Evolutionary conservation across 2,888 invertebrate genomes (phyloP), one percentile per base, ranked within the genome.

Genomic region (Leptura quadrifasciata): DNA sequence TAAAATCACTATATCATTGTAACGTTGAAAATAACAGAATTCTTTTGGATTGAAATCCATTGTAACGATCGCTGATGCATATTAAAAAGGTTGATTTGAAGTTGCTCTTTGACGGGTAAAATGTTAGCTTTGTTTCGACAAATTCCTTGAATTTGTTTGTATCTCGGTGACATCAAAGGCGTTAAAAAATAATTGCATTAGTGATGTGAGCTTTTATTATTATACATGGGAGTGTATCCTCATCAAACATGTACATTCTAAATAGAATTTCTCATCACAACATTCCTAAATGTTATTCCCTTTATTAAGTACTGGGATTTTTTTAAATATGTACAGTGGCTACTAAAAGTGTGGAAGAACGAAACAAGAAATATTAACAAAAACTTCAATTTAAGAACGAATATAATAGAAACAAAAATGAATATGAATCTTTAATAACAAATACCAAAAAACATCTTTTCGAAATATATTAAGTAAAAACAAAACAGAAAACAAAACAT

Each of bases 1-100:
- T 47, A n/a, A 47, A 47, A n/a, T 47, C 47, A 47, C 47, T n/a
- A n/a, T 47, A 47, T 47, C 47, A n/a, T 47, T 47, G 47, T n/a
- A 12, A 3, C n/a, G n/a, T 6, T 47, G n/a, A 47, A n/a, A n/a
- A n/a, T 47, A 47, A 47, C 39, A 39, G n/a, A 47, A 47, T n/a
- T n/a, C 47, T n/a, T 47, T 47, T 47, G 47, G 47, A 17, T 2
- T n/a, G 6, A n/a, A 47, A 47, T 47, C 15, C 47, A 47, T 47
- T 47, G 47, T 47, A 12, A 12, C 12, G 47, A 47, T 47, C 47
- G n/a, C n/a, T 47, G 47, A 47, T 47, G 47, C 47, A 47, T 47
- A 47, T 47, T 47, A 47, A 47, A 47, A n/a, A 47, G 4, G n/a
- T 47, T 47, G 47, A n/a, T n/a, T 47, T 47, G 47, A 47, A 47